These are phyloP conservation scores for Periphyllus acericola DNA, from an alignment of 2,888 invertebrate genomes.

Conservation along the genomic window DNA sequence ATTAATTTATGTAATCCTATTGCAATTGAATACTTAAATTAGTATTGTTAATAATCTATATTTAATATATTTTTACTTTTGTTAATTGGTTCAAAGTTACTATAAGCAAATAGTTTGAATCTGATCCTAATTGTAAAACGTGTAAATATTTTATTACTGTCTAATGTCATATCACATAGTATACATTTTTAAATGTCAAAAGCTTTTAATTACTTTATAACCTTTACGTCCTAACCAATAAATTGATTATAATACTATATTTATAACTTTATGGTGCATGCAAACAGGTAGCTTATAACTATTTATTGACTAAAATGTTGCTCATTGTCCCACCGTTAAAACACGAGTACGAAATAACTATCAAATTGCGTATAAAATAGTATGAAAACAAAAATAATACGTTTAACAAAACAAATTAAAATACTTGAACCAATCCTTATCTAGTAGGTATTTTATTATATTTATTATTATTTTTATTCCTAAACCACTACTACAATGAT, in stretches of 20 bases:
- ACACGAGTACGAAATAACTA: neutral
- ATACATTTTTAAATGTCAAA: neutral
- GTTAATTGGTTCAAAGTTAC: no score
- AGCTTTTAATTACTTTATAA: constrained; percentile 11
- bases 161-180: no score
- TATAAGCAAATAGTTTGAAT: neutral
- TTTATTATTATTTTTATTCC: no score
- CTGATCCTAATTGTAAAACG: neutral
- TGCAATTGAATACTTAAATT: neutral
- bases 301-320: no score
- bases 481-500: no score
- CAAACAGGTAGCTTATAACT: neutral
- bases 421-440: neutral
- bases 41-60: no score
- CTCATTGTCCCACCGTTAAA: neutral
- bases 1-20: no score
- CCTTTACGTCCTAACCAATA: neutral
- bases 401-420: no score
- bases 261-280: neutral
- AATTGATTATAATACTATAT: neutral
- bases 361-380: neutral
- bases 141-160: neutral
- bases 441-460: neutral
- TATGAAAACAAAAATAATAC: neutral
- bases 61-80: no score